Conservation (phyloP, 1,140 invertebrate genomes). For the Lerema accius region DNA sequence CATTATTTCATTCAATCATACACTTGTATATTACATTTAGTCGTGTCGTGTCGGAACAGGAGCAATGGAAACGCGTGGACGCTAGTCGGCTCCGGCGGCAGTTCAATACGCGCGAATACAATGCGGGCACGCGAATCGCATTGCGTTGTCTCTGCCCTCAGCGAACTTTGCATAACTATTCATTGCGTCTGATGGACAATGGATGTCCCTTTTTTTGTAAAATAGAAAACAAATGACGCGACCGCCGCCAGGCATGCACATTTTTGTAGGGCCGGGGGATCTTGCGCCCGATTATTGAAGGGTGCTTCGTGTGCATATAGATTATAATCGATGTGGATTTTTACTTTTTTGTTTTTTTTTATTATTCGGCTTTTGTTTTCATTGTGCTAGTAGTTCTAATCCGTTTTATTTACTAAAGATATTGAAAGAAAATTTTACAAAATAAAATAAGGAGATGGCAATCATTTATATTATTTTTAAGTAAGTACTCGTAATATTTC, state of each 20-base stretch:
- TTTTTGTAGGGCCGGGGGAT: constrained; percentile 24
- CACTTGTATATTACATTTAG: too few species aligned
- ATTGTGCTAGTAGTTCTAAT: too few species aligned
- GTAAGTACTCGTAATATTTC: too few species aligned
- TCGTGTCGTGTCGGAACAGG: too few species aligned
- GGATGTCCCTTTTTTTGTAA: constrained; percentile 45
- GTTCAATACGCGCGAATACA: constrained; percentile 61
- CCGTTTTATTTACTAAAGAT: too few species aligned
- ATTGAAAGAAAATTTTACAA: too few species aligned
- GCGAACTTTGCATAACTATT: constrained; percentile 58
- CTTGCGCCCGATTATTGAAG: constrained; percentile 17
- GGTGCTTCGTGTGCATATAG: constrained; percentile 7
- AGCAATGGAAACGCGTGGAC: constrained; percentile 8
- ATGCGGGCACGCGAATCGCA: constrained; percentile 52
- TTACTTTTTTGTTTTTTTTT: neutral
- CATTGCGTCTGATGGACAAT: constrained; percentile 64
- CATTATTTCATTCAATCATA: too few species aligned
- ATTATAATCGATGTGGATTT: constrained; percentile 9
- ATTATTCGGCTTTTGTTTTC: too few species aligned
- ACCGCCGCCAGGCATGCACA: constrained; percentile 23
- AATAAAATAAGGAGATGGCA: too few species aligned
- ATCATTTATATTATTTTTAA: too few species aligned
- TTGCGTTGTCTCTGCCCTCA: constrained; percentile 64
- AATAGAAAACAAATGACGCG: constrained; percentile 42
- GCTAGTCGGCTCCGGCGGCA: constrained; percentile 41